Conservation (phyloP, 92 coral and sea anemone species). For the Porites lobata region DNA sequence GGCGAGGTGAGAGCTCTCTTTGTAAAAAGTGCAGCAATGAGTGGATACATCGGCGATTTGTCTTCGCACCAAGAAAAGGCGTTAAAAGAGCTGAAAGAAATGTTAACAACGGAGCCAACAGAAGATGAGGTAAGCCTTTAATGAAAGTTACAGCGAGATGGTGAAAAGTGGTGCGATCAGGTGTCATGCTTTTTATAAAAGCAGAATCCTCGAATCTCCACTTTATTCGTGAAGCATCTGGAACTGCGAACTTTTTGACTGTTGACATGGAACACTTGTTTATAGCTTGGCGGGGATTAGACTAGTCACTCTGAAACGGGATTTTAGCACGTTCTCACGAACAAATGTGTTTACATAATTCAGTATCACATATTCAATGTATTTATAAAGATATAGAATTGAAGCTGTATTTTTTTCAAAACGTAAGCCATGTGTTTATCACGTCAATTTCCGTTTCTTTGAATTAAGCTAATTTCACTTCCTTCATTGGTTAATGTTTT, state of each 20-base stretch:
- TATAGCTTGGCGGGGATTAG: background rate
- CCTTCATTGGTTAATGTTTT: background rate
- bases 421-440: background rate
- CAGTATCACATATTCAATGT: background rate
- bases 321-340: background rate
- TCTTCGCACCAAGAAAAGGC: conserved; percentile 78
- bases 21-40: conserved; percentile 48
- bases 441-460: background rate
- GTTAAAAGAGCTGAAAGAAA: conserved; percentile 72
- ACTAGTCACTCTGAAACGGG: background rate
- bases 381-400: background rate
- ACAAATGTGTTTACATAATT: background rate
- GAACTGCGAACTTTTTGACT: too few species aligned
- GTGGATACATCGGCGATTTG: conserved; percentile 76
- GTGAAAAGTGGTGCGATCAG: background rate
- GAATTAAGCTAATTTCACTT: background rate
- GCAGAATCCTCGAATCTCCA: too few species aligned
- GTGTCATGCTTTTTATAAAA: too few species aligned
- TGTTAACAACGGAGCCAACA: conserved; percentile 72
- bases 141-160: background rate
- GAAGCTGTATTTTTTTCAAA: background rate
- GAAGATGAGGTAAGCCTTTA: conserved; percentile 84
- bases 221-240: too few species aligned
- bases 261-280: background rate
- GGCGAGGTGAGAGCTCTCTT: background rate